phyloP scores from a whole-genome alignment of 2,113 vertebrate species.

The Australoheros scitulus region DNA sequence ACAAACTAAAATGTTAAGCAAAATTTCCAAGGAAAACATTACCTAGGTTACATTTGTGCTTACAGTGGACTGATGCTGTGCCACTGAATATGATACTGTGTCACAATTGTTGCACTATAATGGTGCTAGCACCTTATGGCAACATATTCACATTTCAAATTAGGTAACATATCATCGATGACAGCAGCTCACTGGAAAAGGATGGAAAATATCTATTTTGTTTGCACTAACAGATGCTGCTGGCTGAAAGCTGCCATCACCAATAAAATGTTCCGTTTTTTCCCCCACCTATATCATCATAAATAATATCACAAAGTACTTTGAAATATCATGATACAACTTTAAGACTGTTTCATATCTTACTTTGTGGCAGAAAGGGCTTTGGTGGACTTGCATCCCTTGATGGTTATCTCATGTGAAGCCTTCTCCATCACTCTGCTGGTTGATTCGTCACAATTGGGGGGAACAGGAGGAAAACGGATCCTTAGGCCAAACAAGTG shows the following conservation, averaged over 20 bases:
- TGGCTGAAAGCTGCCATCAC: background rate
- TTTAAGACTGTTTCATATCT: conserved; percentile 32
- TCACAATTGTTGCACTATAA: background rate
- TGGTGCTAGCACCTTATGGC: no score
- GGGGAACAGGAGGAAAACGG: conserved; percentile 93
- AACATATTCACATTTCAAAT: background rate
- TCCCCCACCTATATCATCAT: fast-evolving
- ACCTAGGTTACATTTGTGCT: no score
- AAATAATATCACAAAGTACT: background rate
- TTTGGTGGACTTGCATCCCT: conserved; percentile 94
- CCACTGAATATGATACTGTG: background rate
- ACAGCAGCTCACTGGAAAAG: background rate
- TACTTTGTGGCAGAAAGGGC: conserved; percentile 85
- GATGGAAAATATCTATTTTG: background rate
- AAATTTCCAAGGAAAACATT: no score
- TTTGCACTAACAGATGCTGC: background rate
- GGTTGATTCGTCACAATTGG: conserved; percentile 85
- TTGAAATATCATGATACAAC: background rate
- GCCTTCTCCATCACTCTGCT: conserved; percentile 89
- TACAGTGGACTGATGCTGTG: no score
- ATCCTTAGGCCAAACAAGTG: conserved; percentile 97
- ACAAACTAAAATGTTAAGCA: no score
- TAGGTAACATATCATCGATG: background rate
- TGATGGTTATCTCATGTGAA: conserved; percentile 95
- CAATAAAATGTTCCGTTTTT: background rate